Base-by-base conservation (phyloP, 2,797 vertebrate genomes). In the Amazonetta brasiliensis region DNA sequence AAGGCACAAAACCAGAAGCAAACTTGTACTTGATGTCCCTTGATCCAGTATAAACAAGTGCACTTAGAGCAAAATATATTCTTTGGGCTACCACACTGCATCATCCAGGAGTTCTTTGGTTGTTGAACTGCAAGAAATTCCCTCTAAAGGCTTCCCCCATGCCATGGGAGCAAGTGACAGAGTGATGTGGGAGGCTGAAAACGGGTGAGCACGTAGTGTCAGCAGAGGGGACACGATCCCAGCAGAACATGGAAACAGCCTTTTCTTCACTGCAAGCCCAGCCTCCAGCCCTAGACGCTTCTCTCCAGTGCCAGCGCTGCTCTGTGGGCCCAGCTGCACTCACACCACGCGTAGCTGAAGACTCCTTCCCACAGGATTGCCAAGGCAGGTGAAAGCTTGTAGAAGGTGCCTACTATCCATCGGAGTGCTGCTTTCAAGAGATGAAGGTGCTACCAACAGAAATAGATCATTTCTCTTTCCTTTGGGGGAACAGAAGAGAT, bases 251-350 rank as follows among this genome's bases (percentile, higher is more conserved):
- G 15, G 54, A 77, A 92, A 75, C 28, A 62, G 58, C 44, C 21
- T 83, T 64, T 86, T 88, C 79, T 62, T 62, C 41, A 58, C 60
- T 41, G 26, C 67, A 58, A 91, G 26, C 35, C 81, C 64, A 63
- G 62, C 66, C 59, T 63, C 13, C 80, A 69, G 73, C 56, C 74
- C 20, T 55, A 89, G 69, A 52, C 41, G 46, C 44, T 78, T 87
- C 48, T 80, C 69, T 44, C 35, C 62, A 11, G 4, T 22, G 58
- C 44, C 28, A 62, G 22, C 0, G 0, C 44, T 43, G 54, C 0
- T 0, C 88, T 62, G 83, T 84, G 55, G 62, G 25, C 66, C 89
- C 75, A 79, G 77, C 46, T 82, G 58, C 58, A 25, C 19, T 87
- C 56, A 63, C 6, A 1, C 64, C 28, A 21, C 3, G 19, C 60